phyloP scores from a whole-genome alignment of 2,113 vertebrate species.

The Nicator chloris region DNA sequence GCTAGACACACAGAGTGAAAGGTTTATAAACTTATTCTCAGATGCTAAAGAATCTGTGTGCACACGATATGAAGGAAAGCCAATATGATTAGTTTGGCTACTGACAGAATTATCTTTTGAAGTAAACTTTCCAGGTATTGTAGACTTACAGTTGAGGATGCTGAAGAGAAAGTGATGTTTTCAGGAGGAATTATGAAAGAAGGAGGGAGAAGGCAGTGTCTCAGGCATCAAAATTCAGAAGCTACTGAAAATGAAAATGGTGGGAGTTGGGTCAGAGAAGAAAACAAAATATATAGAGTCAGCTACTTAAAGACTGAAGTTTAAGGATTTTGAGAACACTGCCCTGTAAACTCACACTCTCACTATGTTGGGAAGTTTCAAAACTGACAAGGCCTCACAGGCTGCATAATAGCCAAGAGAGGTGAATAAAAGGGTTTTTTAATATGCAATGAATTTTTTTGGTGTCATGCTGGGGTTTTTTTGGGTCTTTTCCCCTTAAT shows the following conservation, averaged over 20 bases:
- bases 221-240: not conserved
- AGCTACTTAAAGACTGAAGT: not conserved
- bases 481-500: not conserved
- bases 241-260: not conserved
- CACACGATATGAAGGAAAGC: not conserved
- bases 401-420: not conserved
- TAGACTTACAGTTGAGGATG: not conserved
- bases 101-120: not conserved
- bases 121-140: not conserved
- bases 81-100: not conserved
- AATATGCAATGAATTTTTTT: not conserved
- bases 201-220: not conserved
- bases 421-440: rapidly evolving
- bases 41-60: not conserved
- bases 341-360: not conserved
- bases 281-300: not conserved
- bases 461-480: not conserved
- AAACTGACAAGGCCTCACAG: not conserved
- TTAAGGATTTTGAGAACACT: not conserved
- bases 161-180: not conserved
- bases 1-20: not conserved
- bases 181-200: not conserved
- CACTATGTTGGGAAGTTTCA: not conserved
- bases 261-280: not conserved
- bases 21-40: not conserved